These are phyloP conservation scores for Procapra przewalskii DNA, from an alignment of 2,113 vertebrate species.

Conservation along the genomic window DNA sequence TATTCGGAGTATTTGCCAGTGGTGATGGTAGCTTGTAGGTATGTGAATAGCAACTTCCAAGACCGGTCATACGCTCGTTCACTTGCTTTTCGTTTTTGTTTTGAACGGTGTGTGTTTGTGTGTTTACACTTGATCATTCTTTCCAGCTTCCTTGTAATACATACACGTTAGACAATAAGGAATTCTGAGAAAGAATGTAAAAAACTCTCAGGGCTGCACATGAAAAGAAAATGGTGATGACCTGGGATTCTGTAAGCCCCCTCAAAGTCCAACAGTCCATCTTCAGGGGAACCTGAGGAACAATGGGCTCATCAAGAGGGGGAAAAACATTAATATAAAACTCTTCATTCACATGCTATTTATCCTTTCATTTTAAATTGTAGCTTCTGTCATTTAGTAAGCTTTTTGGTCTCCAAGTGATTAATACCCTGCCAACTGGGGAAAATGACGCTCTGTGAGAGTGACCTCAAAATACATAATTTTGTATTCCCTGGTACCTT, in stretches of 20 bases:
- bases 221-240: neutral
- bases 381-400: neutral
- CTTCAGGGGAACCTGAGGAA: neutral
- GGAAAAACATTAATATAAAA: fast-evolving
- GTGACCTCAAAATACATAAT: neutral
- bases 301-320: neutral
- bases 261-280: neutral
- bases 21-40: neutral
- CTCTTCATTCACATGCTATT: neutral
- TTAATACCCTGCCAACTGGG: neutral
- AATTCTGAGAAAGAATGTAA: neutral
- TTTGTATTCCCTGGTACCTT: neutral
- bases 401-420: neutral
- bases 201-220: neutral
- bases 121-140: neutral
- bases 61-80: fast-evolving
- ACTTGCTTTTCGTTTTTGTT: neutral
- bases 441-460: neutral
- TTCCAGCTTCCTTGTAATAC: neutral
- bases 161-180: fast-evolving
- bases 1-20: too few species aligned
- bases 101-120: neutral
- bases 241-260: fast-evolving
- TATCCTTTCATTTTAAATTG: neutral
- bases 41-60: too few species aligned